phyloP scores from a whole-genome alignment of 1,140 invertebrate genomes.

The Dendrolimus punctatus region DNA sequence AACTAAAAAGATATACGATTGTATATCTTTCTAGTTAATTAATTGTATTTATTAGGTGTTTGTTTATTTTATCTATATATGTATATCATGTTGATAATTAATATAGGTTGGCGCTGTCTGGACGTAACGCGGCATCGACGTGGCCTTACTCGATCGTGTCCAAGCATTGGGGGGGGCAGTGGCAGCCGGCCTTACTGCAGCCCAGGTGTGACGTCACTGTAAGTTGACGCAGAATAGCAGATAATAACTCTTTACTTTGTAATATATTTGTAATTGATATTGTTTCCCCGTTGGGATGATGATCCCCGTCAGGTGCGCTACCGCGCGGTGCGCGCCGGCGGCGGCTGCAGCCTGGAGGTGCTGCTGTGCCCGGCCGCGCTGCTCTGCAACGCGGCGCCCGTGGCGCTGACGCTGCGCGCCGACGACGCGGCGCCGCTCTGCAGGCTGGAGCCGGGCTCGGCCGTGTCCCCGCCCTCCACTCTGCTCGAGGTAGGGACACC shows the following conservation, averaged over 20 bases:
- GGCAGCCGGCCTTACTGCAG: conserved; percentile 35
- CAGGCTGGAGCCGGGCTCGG: conserved; percentile 37
- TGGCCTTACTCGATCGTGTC: conserved; percentile 49
- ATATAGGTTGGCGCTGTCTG: conserved; percentile 28
- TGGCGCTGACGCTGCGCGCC: conserved; percentile 38
- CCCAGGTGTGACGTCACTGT: conserved; percentile 43
- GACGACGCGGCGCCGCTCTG: conserved; percentile 51
- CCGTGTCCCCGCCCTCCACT: conserved; percentile 28
- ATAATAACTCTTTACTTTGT: not conserved
- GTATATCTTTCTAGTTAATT: too few relatives aligned
- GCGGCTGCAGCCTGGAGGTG: conserved; percentile 41
- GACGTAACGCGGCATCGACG: conserved; percentile 5
- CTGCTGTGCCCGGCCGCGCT: conserved; percentile 35
- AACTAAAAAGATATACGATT: too few relatives aligned
- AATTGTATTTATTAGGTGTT: too few relatives aligned
- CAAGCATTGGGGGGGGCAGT: conserved; percentile 29
- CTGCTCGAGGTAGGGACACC: conserved; percentile 38
- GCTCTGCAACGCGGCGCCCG: conserved; percentile 42
- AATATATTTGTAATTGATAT: too few relatives aligned
- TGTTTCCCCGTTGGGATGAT: too few relatives aligned
- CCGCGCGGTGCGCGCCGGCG: conserved; percentile 31
- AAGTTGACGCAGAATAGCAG: conserved; percentile 11
- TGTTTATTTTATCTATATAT: too few relatives aligned
- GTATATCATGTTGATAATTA: too few relatives aligned
- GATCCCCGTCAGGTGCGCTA: too few relatives aligned